phyloP scores from a whole-genome alignment of 2,113 vertebrate species.

The Cinclus cinclus region DNA sequence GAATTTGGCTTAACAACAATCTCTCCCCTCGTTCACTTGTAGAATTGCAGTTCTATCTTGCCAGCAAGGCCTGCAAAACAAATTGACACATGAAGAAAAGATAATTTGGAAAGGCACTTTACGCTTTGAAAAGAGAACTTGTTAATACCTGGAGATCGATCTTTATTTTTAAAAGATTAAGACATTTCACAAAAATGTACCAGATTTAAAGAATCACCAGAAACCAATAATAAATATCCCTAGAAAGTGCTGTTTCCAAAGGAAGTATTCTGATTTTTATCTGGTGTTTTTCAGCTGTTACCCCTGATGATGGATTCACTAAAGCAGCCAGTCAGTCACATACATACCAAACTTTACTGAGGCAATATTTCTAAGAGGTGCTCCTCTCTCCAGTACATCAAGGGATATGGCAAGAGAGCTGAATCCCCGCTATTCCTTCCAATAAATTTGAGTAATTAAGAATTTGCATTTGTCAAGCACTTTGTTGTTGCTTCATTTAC shows the following conservation, averaged over 20 bases:
- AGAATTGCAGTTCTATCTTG: background rate
- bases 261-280: background rate
- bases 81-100: background rate
- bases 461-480: background rate
- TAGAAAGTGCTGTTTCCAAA: background rate
- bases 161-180: conserved; percentile 13
- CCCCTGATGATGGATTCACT: background rate
- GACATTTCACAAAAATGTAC: background rate
- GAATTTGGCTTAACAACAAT: background rate
- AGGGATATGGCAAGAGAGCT: background rate
- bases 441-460: background rate
- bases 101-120: background rate
- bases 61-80: background rate
- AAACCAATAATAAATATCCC: background rate
- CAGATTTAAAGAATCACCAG: background rate
- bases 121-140: background rate
- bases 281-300: background rate
- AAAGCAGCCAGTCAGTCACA: background rate
- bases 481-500: background rate
- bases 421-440: background rate
- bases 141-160: background rate
- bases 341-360: background rate
- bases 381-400: background rate
- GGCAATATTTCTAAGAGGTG: background rate
- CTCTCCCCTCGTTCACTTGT: background rate